Percentiles rank a stretch among this genome's conserved stretches.
These are phyloP conservation scores for Dasysyrphus tricinctus DNA, from an alignment of 2,888 invertebrate species.

Conservation along the genomic window DNA sequence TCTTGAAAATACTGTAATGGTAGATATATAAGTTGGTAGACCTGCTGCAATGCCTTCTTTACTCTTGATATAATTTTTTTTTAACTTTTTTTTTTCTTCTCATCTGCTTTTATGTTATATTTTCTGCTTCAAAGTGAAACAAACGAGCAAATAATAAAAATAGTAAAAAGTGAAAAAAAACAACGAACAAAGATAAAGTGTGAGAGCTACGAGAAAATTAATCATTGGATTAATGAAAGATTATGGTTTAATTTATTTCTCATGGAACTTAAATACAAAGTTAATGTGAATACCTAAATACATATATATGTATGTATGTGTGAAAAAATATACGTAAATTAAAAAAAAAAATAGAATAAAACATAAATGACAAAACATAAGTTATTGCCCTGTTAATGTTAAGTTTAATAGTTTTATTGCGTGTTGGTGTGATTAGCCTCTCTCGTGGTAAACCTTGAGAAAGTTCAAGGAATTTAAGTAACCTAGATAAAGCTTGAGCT, in stretches of 20 bases:
- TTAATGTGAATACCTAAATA: constrained; percentile 7
- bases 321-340: neutral
- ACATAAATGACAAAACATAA: constrained; percentile 30
- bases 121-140: constrained; percentile 23
- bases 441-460: constrained; percentile 37
- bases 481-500: constrained; percentile 10
- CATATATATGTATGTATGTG: no score
- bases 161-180: constrained; percentile 1
- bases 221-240: constrained; percentile 70
- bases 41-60: constrained; percentile 1
- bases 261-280: constrained; percentile 33
- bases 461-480: constrained; percentile 19
- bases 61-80: constrained; percentile 28
- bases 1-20: constrained; percentile 15
- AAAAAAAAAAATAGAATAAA: constrained; percentile 15
- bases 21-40: constrained; percentile 6
- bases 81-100: neutral
- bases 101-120: constrained; percentile 8
- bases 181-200: constrained; percentile 49
- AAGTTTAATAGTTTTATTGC: constrained; percentile 47
- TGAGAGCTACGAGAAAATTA: constrained; percentile 50
- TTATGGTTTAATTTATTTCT: constrained; percentile 57
- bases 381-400: constrained; percentile 49
- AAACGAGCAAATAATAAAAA: constrained; percentile 25
- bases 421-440: constrained; percentile 39